phyloP scores from a whole-genome alignment of 2,797 vertebrate genomes.

The Acrossocheilus wenchowensis region DNA sequence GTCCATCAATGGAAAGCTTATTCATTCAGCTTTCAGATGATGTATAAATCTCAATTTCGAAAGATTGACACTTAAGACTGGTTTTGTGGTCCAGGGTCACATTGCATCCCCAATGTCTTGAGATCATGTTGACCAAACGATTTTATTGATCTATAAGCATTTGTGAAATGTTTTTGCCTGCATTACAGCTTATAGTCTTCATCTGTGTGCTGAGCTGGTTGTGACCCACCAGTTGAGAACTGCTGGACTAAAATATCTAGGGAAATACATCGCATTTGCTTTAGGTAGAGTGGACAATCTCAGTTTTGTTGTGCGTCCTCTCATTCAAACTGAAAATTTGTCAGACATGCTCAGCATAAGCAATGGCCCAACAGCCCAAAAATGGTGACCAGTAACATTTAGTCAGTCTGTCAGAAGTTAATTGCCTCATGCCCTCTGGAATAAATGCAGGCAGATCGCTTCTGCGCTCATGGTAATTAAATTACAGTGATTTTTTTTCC shows the following conservation, averaged over 20 bases:
- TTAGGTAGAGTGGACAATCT: neutral
- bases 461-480: slow-evolving; percentile 24
- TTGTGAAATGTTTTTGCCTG: no score
- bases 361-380: neutral
- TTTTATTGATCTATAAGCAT: no score
- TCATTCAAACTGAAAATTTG: neutral
- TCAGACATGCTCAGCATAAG: neutral
- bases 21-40: no score
- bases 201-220: neutral
- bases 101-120: no score
- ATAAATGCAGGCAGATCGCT: slow-evolving; percentile 21
- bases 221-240: neutral
- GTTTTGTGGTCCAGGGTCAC: no score
- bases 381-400: slow-evolving; percentile 19
- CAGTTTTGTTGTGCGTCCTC: neutral
- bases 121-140: no score
- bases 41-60: no score
- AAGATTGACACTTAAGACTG: no score
- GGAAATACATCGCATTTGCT: neutral
- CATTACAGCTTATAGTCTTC: no score
- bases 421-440: slow-evolving; percentile 29
- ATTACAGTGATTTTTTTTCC: neutral
- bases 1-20: no score
- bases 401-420: slow-evolving; percentile 25
- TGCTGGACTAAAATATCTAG: neutral